phyloP scores from a whole-genome alignment of 2,113 vertebrate species.

The Hippopotamus amphibius region DNA sequence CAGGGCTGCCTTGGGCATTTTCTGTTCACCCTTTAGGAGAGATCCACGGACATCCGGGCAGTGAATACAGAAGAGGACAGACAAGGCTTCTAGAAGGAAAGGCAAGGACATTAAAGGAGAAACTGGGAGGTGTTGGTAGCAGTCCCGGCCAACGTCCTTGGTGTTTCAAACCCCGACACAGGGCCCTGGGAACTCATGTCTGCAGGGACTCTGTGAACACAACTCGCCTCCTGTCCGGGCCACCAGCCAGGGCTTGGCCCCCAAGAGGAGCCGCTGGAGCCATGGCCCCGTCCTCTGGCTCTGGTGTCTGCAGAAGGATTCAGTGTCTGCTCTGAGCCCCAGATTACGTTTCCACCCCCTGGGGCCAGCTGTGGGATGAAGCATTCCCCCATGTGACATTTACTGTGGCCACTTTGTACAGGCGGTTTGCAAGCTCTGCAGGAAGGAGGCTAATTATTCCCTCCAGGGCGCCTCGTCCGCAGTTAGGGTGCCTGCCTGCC shows the following conservation, averaged over 20 bases:
- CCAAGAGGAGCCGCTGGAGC: background rate
- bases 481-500: slow-evolving; percentile 57
- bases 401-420: slow-evolving; percentile 46
- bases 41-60: fast-evolving
- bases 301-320: slow-evolving; percentile 47
- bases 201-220: background rate
- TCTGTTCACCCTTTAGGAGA: background rate
- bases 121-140: background rate
- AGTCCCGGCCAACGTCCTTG: background rate
- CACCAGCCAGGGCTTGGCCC: background rate
- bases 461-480: background rate
- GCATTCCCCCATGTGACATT: slow-evolving; percentile 73
- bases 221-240: background rate
- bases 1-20: background rate
- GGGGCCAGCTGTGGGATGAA: slow-evolving; percentile 50
- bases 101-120: background rate
- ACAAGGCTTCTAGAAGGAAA: background rate
- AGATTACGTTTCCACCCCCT: slow-evolving; percentile 68
- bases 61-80: background rate
- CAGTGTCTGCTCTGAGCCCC: slow-evolving; percentile 51
- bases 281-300: slow-evolving; percentile 39
- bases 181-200: background rate
- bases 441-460: slow-evolving; percentile 74
- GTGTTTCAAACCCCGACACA: background rate
- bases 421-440: slow-evolving; percentile 74